Base-by-base conservation (phyloP, 1,140 invertebrate genomes). In the Caenorhabditis tropicalis region DNA sequence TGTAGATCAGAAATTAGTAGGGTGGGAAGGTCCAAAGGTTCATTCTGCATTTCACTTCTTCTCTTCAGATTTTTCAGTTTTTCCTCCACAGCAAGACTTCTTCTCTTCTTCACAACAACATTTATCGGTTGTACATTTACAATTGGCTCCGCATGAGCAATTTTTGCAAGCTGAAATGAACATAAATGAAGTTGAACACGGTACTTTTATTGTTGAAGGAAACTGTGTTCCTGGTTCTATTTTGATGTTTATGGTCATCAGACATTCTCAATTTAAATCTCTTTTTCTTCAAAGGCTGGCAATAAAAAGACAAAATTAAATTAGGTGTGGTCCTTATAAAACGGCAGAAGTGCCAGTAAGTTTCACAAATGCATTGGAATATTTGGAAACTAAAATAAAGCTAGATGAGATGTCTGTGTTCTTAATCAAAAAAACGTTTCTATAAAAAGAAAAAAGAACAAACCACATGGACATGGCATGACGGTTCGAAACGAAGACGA, bases 401-500 rank as follows among this genome's bases (percentile, higher is more conserved):
- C 5, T 56, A n/a, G 19, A 7, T 51, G n/a, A 21, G 21, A 4
- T 51, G 9, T n/a, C 49, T n/a, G 21, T 7, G 15, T 51, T 51
- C 21, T 1, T n/a, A 21, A n/a, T 24, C 53, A 56, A 10, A 56
- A 56, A 27, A 10, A 12, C n/a, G 10, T 27, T 10, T 21, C 21
- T 21, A 27, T 56, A 19, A 21, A 27, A 10, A 27, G 10, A n/a
- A 46, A 2, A 12, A 46, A 74, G n/a, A 74, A 74, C 65, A 43
- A 24, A 74, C 65, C 65, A 74, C 65, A 74, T 43, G 36, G 65
- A 43, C 65, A 74, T 36, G 65, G 65, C 65, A 74, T 74, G 65
- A 46, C 36, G 65, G 7, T 74, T 43, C 24, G 65, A 74, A 74
- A 27, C 65, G 36, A 74, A 46, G 29, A 46, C n/a, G 29, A 74